phyloP scores from a whole-genome alignment of 2,888 invertebrate species.

The Diadegma fenestrale region DNA sequence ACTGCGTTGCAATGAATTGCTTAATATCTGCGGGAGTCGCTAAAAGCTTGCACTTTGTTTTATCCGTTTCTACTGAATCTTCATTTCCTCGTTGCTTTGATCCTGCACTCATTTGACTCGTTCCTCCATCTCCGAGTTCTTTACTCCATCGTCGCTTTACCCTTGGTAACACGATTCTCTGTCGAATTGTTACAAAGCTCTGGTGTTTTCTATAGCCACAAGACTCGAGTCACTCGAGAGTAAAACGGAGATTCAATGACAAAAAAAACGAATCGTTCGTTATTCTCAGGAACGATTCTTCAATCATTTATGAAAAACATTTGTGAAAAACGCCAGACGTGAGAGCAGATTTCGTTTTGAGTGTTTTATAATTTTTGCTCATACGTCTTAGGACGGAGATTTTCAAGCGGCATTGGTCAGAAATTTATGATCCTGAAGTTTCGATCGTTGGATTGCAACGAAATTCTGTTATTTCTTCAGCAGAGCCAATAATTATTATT shows the following conservation, averaged over 20 bases:
- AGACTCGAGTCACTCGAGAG: background rate
- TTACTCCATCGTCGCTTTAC: background rate
- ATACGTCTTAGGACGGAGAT: too few species aligned
- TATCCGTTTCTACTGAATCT: conserved; percentile 22
- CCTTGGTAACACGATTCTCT: background rate
- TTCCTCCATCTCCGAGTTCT: background rate
- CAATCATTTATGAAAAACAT: background rate
- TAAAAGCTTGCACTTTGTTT: conserved; percentile 16
- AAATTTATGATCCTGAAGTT: too few species aligned
- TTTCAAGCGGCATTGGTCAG: too few species aligned
- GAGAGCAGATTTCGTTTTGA: background rate
- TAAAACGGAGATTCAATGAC: background rate
- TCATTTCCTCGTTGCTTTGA: conserved; percentile 25
- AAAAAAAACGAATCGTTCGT: conserved; percentile 22
- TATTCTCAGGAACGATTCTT: background rate
- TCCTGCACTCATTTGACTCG: conserved; percentile 1
- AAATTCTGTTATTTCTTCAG: too few species aligned
- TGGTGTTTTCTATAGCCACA: background rate
- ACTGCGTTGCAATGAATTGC: background rate
- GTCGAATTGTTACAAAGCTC: background rate
- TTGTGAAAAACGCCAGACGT: background rate
- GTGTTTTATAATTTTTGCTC: too few species aligned
- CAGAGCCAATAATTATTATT: too few species aligned
- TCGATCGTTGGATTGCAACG: too few species aligned
- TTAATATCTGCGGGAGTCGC: background rate